Conservation (phyloP, 2,888 invertebrate species). For the Campopleginae sp. region DNA sequence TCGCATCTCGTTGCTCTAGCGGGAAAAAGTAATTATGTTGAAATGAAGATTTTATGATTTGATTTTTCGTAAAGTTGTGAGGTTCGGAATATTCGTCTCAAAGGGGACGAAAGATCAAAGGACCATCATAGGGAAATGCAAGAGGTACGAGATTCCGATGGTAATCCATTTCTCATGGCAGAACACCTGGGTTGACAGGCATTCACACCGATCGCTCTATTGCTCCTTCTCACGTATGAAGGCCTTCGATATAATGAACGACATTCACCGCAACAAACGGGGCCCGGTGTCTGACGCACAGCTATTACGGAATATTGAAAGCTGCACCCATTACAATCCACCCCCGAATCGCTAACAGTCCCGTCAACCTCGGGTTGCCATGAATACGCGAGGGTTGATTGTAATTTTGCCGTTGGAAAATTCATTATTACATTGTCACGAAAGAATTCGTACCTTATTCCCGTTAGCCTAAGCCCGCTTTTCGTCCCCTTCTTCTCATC, state of each 20-base stretch:
- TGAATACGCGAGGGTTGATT: slow-evolving; percentile 47
- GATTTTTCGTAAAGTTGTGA: background rate
- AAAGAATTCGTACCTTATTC: slow-evolving; percentile 10
- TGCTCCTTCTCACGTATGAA: slow-evolving; percentile 70
- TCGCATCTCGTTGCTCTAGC: background rate
- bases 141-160: slow-evolving; percentile 65
- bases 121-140: slow-evolving; percentile 64
- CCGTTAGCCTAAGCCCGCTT: background rate
- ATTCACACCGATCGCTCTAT: slow-evolving; percentile 74
- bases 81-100: slow-evolving; percentile 62
- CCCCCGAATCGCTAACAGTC: background rate
- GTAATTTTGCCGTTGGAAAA: slow-evolving; percentile 30
- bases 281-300: slow-evolving; percentile 58
- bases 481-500: background rate
- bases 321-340: slow-evolving; percentile 43
- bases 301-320: slow-evolving; percentile 56
- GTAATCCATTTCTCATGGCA: slow-evolving; percentile 81
- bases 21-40: background rate
- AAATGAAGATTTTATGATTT: background rate
- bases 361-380: slow-evolving; percentile 27
- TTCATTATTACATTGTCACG: slow-evolving; percentile 26
- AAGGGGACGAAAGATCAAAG: slow-evolving; percentile 42
- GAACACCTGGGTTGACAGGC: slow-evolving; percentile 78
- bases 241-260: slow-evolving; percentile 76
- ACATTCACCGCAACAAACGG: slow-evolving; percentile 77